Base-by-base conservation (phyloP, 2,888 invertebrate genomes). In the Sphinx pinastri region DNA sequence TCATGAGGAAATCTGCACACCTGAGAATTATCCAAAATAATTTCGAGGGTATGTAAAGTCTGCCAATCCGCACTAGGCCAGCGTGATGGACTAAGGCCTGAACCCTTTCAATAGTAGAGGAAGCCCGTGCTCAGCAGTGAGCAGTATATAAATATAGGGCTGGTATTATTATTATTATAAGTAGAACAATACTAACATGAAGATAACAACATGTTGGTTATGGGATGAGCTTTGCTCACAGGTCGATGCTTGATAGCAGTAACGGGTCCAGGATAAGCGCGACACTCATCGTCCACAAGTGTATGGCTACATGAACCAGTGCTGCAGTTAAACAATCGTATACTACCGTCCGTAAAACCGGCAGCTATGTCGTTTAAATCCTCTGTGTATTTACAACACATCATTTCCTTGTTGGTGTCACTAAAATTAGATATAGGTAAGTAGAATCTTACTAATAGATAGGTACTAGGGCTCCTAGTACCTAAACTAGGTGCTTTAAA, bases 341-440 rank as follows among this genome's bases (percentile, higher is more conserved):
- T 90, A 0, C 92, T 88, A 13, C 96, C 96, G 81, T 96, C 95
- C 2, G 94, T 87, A 75, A 95, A 94, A 55, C 96, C 96, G 51
- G 92, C 95, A 19, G 95, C 95, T 74, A 96, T 86, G 68, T 94
- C 92, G 72, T 95, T 95, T 66, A 87, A 91, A 75, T 95, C 94
- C 84, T 96, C 95, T 55, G 95, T 95, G 80, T 95, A 96, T 82
- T 95, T 94, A 73, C 95, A 89, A 78, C 95, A 95, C 81, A 95
- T 89, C 72, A 95, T 89, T 47, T 95, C 95, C 74, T 92, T 92
- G 74, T 88, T 90, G 14, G 94, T 92, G 77, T 95, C 94, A 74
- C 95, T 95, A 78, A 72, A 89, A 82, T 49, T 16, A 25, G 2
- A 2, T 25, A 25, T 25, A 57, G 31, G 45, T 51, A 59, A 51